Conservation (phyloP, 2,888 invertebrate species). For the Lumbricus terrestris region DNA sequence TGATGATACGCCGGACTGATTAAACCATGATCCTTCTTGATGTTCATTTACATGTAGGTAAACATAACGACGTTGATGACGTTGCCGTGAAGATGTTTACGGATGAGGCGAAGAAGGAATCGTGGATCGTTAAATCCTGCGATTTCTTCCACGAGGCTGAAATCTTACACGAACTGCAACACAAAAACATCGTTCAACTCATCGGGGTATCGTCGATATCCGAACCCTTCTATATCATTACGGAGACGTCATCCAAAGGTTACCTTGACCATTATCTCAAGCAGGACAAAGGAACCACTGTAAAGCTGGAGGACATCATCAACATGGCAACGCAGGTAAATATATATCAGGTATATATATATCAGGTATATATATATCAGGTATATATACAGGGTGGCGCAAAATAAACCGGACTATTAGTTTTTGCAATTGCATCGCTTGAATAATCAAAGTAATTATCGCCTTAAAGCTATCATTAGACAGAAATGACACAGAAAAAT, state of each 20-base stretch:
- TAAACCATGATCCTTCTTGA: neutral
- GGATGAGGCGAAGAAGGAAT: neutral
- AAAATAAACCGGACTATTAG: no score
- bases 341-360: no score
- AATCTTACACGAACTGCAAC: neutral
- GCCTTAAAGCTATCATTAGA: no score
- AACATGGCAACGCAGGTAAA: neutral
- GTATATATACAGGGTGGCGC: no score
- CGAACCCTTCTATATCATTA: neutral
- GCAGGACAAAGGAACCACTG: neutral
- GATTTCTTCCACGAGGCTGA: neutral
- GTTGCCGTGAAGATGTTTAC: neutral
- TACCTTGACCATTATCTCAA: neutral
- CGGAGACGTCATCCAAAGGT: neutral
- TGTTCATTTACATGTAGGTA: neutral
- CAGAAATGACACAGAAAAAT: no score
- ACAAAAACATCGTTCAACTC: neutral
- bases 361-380: no score
- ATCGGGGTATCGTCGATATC: neutral
- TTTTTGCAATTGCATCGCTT: no score
- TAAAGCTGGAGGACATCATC: neutral
- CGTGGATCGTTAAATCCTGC: neutral
- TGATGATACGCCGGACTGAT: neutral
- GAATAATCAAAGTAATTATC: no score
- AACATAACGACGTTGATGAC: neutral